Percentiles rank a stretch among this genome's conserved stretches.
Conservation (phyloP, 1,140 invertebrate species). For the Nylanderia fulva region DNA sequence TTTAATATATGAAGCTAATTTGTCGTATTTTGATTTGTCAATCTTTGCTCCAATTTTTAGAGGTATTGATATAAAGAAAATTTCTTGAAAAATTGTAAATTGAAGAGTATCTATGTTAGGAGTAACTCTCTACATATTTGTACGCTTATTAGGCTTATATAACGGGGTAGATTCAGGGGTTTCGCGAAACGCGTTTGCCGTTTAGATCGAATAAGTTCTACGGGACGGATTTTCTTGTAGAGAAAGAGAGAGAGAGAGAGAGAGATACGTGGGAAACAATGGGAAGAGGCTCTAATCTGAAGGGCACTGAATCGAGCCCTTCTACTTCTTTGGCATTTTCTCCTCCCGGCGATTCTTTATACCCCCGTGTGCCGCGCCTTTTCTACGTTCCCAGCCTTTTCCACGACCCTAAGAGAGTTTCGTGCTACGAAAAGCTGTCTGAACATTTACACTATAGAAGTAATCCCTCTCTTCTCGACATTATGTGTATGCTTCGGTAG, state of each 20-base stretch:
- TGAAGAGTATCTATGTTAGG: too few relatives aligned
- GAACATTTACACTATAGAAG: slow-evolving; percentile 60
- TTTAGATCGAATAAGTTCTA: slow-evolving; percentile 50
- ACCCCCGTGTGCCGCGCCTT: slow-evolving; percentile 60
- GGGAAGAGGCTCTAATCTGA: slow-evolving; percentile 79
- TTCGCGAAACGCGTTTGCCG: not conserved
- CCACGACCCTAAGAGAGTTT: slow-evolving; percentile 66
- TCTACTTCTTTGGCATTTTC: slow-evolving; percentile 75
- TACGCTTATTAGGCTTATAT: not conserved
- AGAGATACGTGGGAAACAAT: slow-evolving; percentile 78
- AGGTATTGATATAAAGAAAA: not conserved
- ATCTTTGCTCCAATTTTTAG: not conserved
- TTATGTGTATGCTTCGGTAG: slow-evolving; percentile 72
- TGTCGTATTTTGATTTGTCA: not conserved
- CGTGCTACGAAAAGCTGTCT: slow-evolving; percentile 48
- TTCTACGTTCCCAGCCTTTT: slow-evolving; percentile 65
- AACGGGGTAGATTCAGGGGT: slow-evolving; percentile 1
- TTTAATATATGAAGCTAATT: not conserved
- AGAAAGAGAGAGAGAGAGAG: too few relatives aligned
- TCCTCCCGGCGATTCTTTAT: slow-evolving; percentile 68
- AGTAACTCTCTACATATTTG: not conserved
- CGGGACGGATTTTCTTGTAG: slow-evolving; percentile 39
- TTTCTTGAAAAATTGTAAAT: not conserved
- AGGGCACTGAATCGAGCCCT: slow-evolving; percentile 81
- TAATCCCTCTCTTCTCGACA: slow-evolving; percentile 65